Evolutionary conservation across 2,113 vertebrate species (phyloP), one percentile per base, ranked within the genome.

Genomic region (Aramus guarauna): DNA sequence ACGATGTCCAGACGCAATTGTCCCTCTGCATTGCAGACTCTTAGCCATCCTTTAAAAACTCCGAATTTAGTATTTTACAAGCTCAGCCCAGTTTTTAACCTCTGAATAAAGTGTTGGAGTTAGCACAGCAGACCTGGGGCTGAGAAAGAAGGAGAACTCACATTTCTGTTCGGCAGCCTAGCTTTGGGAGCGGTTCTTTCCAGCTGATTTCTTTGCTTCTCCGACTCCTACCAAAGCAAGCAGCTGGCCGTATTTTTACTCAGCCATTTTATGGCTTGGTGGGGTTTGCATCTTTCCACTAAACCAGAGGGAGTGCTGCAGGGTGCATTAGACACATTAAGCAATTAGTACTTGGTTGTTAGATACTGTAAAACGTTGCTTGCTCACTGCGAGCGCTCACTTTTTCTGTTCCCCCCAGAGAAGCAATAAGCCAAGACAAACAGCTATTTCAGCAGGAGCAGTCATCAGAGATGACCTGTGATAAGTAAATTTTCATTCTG

Each of bases 261-360:
- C 77, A 87, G 39, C 58, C 62, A 5, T 63, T 90, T 83, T 29
- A 93, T 39, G 41, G 47, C 72, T 34, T 55, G 79, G 23, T 50
- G 68, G 53, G 29, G 59, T 37, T 63, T 84, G 30, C 56, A 23
- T 84, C 85, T 77, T 69, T 26, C 56, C 24, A 4, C 79, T 55
- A 39, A 71, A 66, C 26, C 60, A 56, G 72, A 74, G 90, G 75
- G 71, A 91, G 55, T 39, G 82, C 52, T 85, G 87, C 36, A 48
- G 92, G 52, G 63, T 76, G 85, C 88, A 74, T 74, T 63, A 88
- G 79, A 47, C 76, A 74, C 85, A 78, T 90, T 62, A 90, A 96
- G 56, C 75, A 90, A 69, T 92, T 88, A 96, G 83, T 41, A 17
- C 52, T 59, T 43, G 50, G 59, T 67, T 4, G 5, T 73, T 79